A percentile compares a stretch with the other conserved stretches of the same genome.
These are phyloP conservation scores for Drosophila atripex DNA, from an alignment of 2,888 invertebrate genomes.

Conservation along the genomic window DNA sequence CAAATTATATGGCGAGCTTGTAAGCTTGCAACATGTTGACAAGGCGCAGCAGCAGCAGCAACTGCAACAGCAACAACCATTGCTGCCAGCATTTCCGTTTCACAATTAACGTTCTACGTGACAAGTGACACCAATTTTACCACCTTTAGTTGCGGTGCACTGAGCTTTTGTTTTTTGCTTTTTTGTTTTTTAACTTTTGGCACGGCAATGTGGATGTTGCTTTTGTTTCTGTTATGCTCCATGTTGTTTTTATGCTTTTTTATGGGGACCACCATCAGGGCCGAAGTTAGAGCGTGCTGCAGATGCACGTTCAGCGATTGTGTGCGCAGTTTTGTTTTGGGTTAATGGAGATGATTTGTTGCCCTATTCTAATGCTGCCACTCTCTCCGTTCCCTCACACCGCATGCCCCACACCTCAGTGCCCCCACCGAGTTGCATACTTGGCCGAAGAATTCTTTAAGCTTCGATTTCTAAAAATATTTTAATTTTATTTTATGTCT, in stretches of 20 bases:
- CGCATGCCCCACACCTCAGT: not conserved
- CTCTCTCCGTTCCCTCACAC: constrained; percentile 11
- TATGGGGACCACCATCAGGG: constrained; percentile 71
- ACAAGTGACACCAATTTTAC: constrained; percentile 82
- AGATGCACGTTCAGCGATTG: constrained; percentile 81
- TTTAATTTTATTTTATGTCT: not conserved
- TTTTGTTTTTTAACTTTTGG: not conserved
- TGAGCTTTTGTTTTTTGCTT: constrained; percentile 23
- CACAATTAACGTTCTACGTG: constrained; percentile 80
- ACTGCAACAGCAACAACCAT: constrained; percentile 23
- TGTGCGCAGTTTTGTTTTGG: constrained; percentile 79
- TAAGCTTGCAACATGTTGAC: constrained; percentile 66
- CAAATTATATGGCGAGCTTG: constrained; percentile 66
- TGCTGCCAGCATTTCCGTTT: constrained; percentile 67
- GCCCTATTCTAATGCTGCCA: constrained; percentile 69
- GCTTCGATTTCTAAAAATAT: not conserved
- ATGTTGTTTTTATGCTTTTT: constrained; percentile 48
- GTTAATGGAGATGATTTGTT: constrained; percentile 82
- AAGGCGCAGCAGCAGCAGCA: constrained; percentile 61
- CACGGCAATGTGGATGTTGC: constrained; percentile 1
- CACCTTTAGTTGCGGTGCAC: constrained; percentile 65
- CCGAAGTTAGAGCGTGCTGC: constrained; percentile 64
- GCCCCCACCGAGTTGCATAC: not conserved
- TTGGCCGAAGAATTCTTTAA: not conserved
- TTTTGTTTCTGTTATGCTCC: constrained; percentile 28